Percentiles rank a stretch among this genome's conserved stretches.
These are phyloP conservation scores for Stenolophus ochropezus DNA, from an alignment of 2,888 invertebrate genomes.

Conservation along the genomic window DNA sequence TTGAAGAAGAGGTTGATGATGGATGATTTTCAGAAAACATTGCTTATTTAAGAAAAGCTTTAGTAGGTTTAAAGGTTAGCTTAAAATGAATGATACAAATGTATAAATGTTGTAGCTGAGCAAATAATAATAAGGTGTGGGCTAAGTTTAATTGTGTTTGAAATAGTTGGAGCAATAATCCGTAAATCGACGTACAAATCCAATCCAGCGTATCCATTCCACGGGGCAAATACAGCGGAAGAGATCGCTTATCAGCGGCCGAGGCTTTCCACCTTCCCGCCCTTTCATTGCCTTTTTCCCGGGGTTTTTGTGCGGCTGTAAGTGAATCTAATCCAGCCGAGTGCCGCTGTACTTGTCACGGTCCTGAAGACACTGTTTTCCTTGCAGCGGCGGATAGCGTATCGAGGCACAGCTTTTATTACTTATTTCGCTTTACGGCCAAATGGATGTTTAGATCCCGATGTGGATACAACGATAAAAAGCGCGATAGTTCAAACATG, in stretches of 20 bases:
- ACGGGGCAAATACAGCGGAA: constrained; percentile 50
- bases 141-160: not conserved
- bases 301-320: constrained; percentile 12
- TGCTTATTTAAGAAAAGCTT: too few relatives aligned
- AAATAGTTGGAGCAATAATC: not conserved
- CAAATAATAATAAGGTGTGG: not conserved
- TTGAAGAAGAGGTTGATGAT: too few relatives aligned
- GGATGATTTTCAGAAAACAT: too few relatives aligned
- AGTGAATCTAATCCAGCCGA: constrained; percentile 31
- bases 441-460: not conserved
- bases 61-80: too few relatives aligned
- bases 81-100: too few relatives aligned
- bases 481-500: not conserved
- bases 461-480: constrained; percentile 1
- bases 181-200: not conserved
- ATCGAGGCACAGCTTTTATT: constrained; percentile 9
- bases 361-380: constrained; percentile 1
- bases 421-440: constrained; percentile 22
- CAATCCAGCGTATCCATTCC: constrained; percentile 20
- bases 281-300: constrained; percentile 16
- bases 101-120: too few relatives aligned
- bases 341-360: constrained; percentile 18
- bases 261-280: not conserved
- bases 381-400: not conserved
- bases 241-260: constrained; percentile 53